These are phyloP conservation scores for Isurus oxyrinchus DNA, from an alignment of 2,113 vertebrate genomes.

Conservation along the genomic window DNA sequence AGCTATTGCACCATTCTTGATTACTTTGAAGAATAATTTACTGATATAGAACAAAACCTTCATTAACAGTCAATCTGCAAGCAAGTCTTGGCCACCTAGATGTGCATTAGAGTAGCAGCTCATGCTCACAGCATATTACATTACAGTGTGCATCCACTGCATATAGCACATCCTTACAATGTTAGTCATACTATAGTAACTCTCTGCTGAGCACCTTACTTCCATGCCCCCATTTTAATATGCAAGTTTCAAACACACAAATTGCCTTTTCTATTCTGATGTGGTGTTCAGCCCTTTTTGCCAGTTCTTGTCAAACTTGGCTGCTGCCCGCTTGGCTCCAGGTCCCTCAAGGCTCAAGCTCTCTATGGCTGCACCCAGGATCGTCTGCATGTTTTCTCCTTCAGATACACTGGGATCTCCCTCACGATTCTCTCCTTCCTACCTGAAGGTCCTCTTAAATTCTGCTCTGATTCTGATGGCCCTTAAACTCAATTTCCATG, in stretches of 20 bases:
- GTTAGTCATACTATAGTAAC: not conserved
- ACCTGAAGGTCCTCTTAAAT: not conserved
- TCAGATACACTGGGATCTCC: not conserved
- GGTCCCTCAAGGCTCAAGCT: not conserved
- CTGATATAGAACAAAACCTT: not conserved
- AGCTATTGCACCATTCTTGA: not conserved
- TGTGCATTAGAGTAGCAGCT: not conserved
- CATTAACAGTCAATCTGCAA: not conserved
- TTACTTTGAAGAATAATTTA: not conserved
- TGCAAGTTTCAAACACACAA: not conserved
- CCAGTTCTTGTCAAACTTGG: not conserved
- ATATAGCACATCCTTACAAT: not conserved
- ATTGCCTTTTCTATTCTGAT: not conserved
- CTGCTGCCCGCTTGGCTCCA: not conserved
- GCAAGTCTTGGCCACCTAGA: not conserved
- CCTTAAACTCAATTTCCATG: not conserved
- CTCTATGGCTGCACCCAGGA: not conserved
- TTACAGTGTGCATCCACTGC: not conserved
- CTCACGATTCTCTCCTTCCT: not conserved
- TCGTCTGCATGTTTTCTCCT: not conserved
- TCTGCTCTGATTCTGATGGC: not conserved
- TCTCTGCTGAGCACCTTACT: not conserved
- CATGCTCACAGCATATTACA: not conserved
- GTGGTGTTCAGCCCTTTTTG: not conserved
- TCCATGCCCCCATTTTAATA: not conserved